These are phyloP conservation scores for Meloidogyne floridensis DNA, from an alignment of 1,140 invertebrate species.

Conservation along the genomic window DNA sequence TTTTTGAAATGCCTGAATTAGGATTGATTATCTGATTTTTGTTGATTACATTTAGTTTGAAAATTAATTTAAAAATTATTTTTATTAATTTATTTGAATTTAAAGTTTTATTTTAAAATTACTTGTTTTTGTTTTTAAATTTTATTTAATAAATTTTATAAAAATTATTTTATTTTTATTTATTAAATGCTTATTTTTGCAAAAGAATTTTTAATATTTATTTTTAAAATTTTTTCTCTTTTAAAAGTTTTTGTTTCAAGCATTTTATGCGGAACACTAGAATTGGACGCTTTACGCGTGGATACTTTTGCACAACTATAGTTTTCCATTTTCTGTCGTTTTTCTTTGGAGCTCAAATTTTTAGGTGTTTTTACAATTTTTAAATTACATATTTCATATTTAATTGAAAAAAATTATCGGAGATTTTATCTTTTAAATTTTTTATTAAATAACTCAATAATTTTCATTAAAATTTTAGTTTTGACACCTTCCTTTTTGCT, in stretches of 20 bases:
- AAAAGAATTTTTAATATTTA: neutral
- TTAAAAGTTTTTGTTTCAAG: neutral
- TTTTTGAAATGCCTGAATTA: conserved; percentile 24
- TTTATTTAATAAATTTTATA: conserved; percentile 3
- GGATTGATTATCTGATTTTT: conserved; percentile 27
- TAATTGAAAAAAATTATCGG: neutral
- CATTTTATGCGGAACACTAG: conserved; percentile 19
- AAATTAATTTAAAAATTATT: neutral
- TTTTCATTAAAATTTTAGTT: conserved; percentile 30
- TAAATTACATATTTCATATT: neutral
- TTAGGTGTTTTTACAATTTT: conserved; percentile 33
- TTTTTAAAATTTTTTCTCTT: neutral
- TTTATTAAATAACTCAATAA: neutral
- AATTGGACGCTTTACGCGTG: conserved; percentile 3
- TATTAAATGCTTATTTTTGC: neutral
- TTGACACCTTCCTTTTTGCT: neutral
- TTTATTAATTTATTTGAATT: conserved; percentile 11
- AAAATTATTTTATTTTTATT: conserved; percentile 11
- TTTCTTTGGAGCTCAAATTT: conserved; percentile 60
- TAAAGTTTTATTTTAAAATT: neutral
- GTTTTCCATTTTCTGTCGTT: conserved; percentile 42
- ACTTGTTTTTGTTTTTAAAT: neutral
- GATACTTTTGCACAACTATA: conserved; percentile 14
- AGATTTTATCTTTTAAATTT: too few relatives aligned
- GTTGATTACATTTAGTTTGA: conserved; percentile 2